Evolutionary conservation across 2,797 vertebrate genomes (phyloP), one percentile per base, ranked within the genome.

Genomic region (Emydoidea blandingii): DNA sequence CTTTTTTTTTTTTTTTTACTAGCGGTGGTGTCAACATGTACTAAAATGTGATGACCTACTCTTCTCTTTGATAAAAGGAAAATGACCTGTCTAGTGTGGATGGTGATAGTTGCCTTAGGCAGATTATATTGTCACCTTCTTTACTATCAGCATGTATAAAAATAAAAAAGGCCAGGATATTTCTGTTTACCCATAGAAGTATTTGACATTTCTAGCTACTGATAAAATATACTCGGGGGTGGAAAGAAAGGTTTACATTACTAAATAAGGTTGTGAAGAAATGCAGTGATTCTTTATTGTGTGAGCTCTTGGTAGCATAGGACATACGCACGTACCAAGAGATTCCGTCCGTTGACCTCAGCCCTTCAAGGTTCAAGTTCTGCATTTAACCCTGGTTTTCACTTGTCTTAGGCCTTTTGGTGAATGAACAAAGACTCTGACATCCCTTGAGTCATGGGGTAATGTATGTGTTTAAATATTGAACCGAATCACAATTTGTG

Each of bases 31-130:
- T 98, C 98, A 97, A 95, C 95, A 92, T 92, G 94, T 95, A 94
- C 97, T 98, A 97, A 98, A 98, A 96, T 93, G 94, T 93, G 86
- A 97, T 97, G 97, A 97, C 97, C 97, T 96, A 50, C 91, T 97
- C 91, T 98, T 92, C 90, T 97, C 95, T 97, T 98, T 98, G 98
- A 98, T 98, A 96, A 97, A 98, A 96, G 95, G 97, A 98, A 98
- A 98, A 96, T 97, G 97, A 97, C 97, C 97, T 97, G 94, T 94
- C 97, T 98, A 52, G 96, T 87, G 81, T 97, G 96, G 97, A 94
- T 97, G 96, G 91, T 91, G 96, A 97, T 97, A 96, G 95, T 93
- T 95, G 98, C 98, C 98, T n/a, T 88, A 96, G 97, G 98, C 97
- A 94, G 94, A 96, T 96, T 95, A 68, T 95, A 94, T 88, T 97